phyloP scores from a whole-genome alignment of 2,888 invertebrate species.

The Drosophila anomalipes region DNA sequence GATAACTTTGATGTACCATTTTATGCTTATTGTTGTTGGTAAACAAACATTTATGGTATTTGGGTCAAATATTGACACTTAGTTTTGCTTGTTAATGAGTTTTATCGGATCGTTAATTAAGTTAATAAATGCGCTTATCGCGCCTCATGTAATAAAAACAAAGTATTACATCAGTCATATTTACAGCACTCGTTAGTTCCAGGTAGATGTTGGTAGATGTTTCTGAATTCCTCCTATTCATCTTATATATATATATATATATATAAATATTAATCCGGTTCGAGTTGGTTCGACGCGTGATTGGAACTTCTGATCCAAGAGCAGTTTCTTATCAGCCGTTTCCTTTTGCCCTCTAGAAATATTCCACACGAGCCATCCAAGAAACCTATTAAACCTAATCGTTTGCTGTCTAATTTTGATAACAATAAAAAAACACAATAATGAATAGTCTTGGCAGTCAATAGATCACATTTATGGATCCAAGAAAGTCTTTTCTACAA shows the following conservation, averaged over 20 bases:
- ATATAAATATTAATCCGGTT: constrained; percentile 21
- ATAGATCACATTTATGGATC: background rate
- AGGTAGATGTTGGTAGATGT: constrained; percentile 6
- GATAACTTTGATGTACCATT: constrained; percentile 37
- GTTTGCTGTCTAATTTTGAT: constrained; percentile 20
- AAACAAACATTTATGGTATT: constrained; percentile 43
- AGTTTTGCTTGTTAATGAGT: constrained; percentile 40
- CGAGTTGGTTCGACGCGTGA: background rate
- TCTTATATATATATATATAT: background rate
- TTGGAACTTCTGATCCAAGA: constrained; percentile 36
- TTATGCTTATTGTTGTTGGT: constrained; percentile 43
- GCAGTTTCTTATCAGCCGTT: constrained; percentile 32
- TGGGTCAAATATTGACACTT: constrained; percentile 68
- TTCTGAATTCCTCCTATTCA: constrained; percentile 3
- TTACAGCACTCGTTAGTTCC: constrained; percentile 8
- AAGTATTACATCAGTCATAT: constrained; percentile 69
- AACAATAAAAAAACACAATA: constrained; percentile 9
- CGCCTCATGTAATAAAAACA: constrained; percentile 67
- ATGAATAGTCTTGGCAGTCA: background rate
- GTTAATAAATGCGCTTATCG: constrained; percentile 70
- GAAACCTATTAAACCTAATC: constrained; percentile 11
- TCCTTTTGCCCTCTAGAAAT: constrained; percentile 31
- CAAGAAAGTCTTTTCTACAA: background rate
- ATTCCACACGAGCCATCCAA: constrained; percentile 34
- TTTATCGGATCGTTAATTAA: constrained; percentile 61